Evolutionary conservation across 2,797 vertebrate genomes (phyloP).

Genomic region (Florisuga fusca): DNA sequence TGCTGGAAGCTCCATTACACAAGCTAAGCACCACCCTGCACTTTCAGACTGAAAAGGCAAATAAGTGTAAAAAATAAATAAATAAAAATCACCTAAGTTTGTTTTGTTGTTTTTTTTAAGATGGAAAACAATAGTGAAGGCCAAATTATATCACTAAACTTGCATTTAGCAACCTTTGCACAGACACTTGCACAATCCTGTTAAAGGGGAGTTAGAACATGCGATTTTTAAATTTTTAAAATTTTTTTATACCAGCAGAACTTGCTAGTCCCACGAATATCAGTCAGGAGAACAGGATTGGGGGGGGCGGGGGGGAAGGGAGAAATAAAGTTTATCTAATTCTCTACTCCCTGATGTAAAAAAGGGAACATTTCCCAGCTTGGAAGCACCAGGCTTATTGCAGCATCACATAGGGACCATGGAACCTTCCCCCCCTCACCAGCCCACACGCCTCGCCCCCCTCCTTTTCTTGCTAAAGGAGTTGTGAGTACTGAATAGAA

Average conservation of each 20-base stretch:
- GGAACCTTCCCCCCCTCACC: background rate
- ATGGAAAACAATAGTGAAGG: background rate
- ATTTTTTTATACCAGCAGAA: background rate
- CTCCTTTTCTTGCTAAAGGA: background rate
- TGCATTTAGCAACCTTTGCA: slow-evolving; percentile 51
- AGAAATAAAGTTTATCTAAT: background rate
- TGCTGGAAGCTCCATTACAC: background rate
- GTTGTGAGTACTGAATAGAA: background rate
- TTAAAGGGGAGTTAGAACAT: background rate
- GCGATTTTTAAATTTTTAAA: background rate
- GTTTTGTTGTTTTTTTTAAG: background rate
- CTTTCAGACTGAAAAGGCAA: background rate
- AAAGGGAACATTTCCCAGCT: background rate
- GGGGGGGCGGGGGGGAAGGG: rapidly evolving
- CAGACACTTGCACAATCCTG: background rate
- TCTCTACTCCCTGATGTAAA: rapidly evolving
- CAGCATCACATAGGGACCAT: rapidly evolving
- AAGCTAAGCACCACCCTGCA: background rate
- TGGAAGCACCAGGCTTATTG: background rate
- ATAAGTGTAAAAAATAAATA: background rate
- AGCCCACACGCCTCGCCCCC: rapidly evolving
- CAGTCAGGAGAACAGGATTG: background rate
- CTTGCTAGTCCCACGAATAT: background rate
- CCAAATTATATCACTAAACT: slow-evolving; percentile 57
- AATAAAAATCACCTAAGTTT: background rate